Percentiles rank a stretch among this genome's conserved stretches.
Evolutionary conservation across 2,888 invertebrate species (phyloP).

Genomic region (Dryobotodes eremita): DNA sequence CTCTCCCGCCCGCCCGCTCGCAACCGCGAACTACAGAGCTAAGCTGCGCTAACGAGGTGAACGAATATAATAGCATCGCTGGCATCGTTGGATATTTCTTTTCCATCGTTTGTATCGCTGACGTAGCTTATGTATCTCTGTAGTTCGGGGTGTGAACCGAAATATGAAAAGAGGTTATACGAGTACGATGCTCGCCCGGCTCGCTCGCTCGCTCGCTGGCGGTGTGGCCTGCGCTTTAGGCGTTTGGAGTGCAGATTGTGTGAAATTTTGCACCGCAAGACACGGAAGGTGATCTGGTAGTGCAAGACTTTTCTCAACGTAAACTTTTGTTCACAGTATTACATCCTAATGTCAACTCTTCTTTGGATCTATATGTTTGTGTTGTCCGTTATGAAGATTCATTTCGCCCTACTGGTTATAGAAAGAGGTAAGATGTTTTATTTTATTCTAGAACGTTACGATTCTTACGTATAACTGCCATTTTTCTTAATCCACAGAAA

Average conservation of each 20-base stretch:
- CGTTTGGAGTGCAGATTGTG: background rate
- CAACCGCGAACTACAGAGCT: too few species aligned
- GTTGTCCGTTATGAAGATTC: conserved; percentile 64
- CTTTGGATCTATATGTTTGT: conserved; percentile 65
- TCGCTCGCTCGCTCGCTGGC: too few species aligned
- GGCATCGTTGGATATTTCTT: too few species aligned
- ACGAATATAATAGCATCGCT: too few species aligned
- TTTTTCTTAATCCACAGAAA: background rate
- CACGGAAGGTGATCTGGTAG: background rate
- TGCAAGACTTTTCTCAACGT: background rate
- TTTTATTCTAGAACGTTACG: background rate
- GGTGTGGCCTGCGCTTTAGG: background rate
- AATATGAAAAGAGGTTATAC: too few species aligned
- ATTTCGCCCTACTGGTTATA: conserved; percentile 59
- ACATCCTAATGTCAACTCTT: conserved; percentile 53
- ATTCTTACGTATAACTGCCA: background rate
- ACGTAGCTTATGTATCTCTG: too few species aligned
- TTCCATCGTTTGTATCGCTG: too few species aligned
- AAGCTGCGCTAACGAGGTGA: too few species aligned
- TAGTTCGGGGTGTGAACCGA: too few species aligned
- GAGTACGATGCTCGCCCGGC: too few species aligned
- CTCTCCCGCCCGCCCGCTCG: too few species aligned
- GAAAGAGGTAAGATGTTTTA: conserved; percentile 51
- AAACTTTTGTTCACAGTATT: conserved; percentile 50
- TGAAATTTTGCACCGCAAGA: too few species aligned